Evolutionary conservation across 2,797 vertebrate genomes (phyloP), one percentile per base, ranked within the genome.

Genomic region (Jordanella pulchra): DNA sequence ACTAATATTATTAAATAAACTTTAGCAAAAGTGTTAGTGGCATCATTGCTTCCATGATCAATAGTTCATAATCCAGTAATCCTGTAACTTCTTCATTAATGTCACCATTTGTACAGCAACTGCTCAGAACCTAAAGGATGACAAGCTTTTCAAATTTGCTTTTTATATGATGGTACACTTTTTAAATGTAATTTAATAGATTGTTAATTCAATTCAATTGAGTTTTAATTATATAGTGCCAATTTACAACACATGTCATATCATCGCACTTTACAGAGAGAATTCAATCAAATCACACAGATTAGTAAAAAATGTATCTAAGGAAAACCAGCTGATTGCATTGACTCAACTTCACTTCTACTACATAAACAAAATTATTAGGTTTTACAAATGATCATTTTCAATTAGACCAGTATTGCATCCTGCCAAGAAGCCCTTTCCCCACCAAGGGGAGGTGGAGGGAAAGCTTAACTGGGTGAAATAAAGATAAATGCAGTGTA

Each of bases 371-470:
- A 7, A 39, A 39, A 39, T 39, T 0, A 1, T 39, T 39, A 5
- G 35, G 9, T 39, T 35, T 35, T 4, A 23, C 23, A 21, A 50
- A 50, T 48, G 1, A 48, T 48, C 3, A 48, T 50, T 50, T 5
- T 23, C 48, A 50, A 50, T 50, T 6, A 7, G 48, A 23, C 48
- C 48, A 50, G 4, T 35, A 60, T 60, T 39, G 13, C 10, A 2
- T 45, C 42, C 54, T 78, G 86, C 73, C 81, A 21, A 81, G 15
- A 32, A 0, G 25, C 3, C 4, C 72, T 23, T 76, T 68, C 44
- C 76, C 89, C 88, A 89, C 75, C 54, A 87, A 86, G 84, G 84
- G 80, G 67, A 58, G 30, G 9, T 35, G 32, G 11, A 13, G 23
- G 12, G 32, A 39, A 39, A 61, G 55, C 17, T 32, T 58, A 6